Base-by-base conservation (phyloP, 2,797 vertebrate genomes). In the Coluber constrictor region DNA sequence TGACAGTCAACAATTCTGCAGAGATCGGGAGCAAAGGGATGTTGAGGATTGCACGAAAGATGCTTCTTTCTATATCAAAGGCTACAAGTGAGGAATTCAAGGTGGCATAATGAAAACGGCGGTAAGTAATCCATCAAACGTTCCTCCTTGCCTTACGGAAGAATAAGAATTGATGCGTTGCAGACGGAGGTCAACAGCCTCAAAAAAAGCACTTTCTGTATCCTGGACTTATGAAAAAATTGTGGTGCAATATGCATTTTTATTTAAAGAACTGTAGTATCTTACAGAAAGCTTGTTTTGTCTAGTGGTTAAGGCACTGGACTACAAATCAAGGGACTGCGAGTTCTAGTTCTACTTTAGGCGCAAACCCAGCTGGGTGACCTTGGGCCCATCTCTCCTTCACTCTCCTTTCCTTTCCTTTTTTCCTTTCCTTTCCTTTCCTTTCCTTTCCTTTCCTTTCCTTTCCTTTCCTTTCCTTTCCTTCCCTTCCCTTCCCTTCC, bases 1-100 rank as follows among this genome's bases (percentile, higher is more conserved):
- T 90, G 95, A 96, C 97, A 97, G 94, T 92, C 94, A 94, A 91
- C 92, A 86, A n/a, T 32, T 32, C 93, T 47, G 0, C 0, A 0
- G 54, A 51, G 88, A 13, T 25, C 51, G 47, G 0, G 0, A 0
- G 0, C 8, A 10, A 9, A n/a, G 51, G 92, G 92, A 47, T 0
- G 0, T 4, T 0, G 55, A 93, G 92, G 74, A 12, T 56, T 18
- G 60, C 23, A 94, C 92, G 11, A 93, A 94, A 2, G 1, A n/a
- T 0, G n/a, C 93, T 74, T 93, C 74, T 61, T 74, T 86, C 91
- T 88, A 37, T 59, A 18, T 0, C 0, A 0, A 20, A 93, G 32
- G 74, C 60, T 37, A 66, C 0, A 1, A 1, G 70, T 92, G 57
- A 88, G 4, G 61, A 59, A 55, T 0, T 5, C 79, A 86, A 66